These are phyloP conservation scores for Itoplectis maculator DNA, from an alignment of 2,888 invertebrate genomes.

Conservation along the genomic window DNA sequence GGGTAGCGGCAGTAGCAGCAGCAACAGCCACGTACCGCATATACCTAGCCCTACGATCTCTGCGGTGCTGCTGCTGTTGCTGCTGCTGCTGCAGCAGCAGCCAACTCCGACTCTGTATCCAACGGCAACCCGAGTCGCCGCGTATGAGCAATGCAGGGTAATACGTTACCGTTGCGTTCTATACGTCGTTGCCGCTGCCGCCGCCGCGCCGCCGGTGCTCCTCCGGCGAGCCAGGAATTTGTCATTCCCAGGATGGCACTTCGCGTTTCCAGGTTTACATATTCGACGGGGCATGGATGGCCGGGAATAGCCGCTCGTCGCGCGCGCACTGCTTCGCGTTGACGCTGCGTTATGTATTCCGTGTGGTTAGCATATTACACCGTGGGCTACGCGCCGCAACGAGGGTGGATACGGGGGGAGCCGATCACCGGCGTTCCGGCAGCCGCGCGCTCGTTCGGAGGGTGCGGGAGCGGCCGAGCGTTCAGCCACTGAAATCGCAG, in stretches of 20 bases:
- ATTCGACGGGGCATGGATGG: constrained; percentile 45
- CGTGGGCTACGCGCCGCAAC: not conserved
- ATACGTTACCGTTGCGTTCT: constrained; percentile 33
- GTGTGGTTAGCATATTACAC: constrained; percentile 15
- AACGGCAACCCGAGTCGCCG: constrained; percentile 4
- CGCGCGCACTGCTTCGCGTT: not conserved
- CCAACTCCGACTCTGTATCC: constrained; percentile 43
- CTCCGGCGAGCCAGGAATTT: constrained; percentile 63
- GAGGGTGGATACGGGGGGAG: not conserved
- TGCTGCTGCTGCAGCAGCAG: too few species aligned
- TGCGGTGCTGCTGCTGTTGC: constrained; percentile 5
- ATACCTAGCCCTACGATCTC: too few species aligned
- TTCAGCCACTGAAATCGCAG: not conserved
- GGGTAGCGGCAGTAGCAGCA: too few species aligned
- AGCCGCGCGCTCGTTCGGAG: constrained; percentile 39
- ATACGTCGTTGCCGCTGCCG: constrained; percentile 23
- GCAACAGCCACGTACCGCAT: too few species aligned
- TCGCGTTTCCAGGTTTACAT: constrained; percentile 65
- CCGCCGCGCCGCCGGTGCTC: not conserved
- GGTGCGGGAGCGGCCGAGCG: not conserved
- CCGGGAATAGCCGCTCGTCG: not conserved
- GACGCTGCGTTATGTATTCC: constrained; percentile 12
- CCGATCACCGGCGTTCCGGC: constrained; percentile 11
- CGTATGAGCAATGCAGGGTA: constrained; percentile 30
- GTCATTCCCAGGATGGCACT: constrained; percentile 64